These are phyloP conservation scores for Myiozetetes cayanensis DNA, from an alignment of 2,113 vertebrate species.

Conservation along the genomic window DNA sequence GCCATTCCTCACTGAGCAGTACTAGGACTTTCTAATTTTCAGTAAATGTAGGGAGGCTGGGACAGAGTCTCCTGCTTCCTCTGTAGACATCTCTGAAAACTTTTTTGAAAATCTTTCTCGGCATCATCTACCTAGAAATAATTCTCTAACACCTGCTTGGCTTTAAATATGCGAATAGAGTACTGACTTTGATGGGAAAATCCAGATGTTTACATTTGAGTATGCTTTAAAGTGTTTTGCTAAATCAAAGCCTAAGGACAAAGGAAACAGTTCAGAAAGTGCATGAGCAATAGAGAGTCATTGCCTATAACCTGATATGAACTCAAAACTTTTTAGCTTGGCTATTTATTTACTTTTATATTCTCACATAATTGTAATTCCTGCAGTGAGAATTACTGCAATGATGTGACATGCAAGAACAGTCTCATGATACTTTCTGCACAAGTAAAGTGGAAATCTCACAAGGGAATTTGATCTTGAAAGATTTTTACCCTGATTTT, in stretches of 20 bases:
- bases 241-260: conserved; percentile 40
- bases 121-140: background rate
- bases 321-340: background rate
- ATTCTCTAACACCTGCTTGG: background rate
- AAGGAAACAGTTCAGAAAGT: background rate
- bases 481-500: conserved; percentile 53
- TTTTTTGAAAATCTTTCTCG: background rate
- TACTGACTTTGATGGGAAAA: conserved; percentile 30
- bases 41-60: background rate
- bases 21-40: background rate
- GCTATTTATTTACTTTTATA: conserved; percentile 42
- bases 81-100: background rate
- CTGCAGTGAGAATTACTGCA: conserved; percentile 22
- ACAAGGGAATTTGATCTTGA: conserved; percentile 56
- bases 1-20: background rate
- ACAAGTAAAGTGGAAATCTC: conserved; percentile 15
- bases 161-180: conserved; percentile 17
- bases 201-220: conserved; percentile 5
- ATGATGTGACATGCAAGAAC: conserved; percentile 1
- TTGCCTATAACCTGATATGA: conserved; percentile 33
- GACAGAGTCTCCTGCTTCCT: background rate
- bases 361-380: conserved; percentile 15
- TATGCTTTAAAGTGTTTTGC: conserved; percentile 4
- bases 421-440: background rate
- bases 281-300: background rate